These are phyloP conservation scores for Alexandromys fortis DNA, from an alignment of 2,113 vertebrate species.

Conservation along the genomic window DNA sequence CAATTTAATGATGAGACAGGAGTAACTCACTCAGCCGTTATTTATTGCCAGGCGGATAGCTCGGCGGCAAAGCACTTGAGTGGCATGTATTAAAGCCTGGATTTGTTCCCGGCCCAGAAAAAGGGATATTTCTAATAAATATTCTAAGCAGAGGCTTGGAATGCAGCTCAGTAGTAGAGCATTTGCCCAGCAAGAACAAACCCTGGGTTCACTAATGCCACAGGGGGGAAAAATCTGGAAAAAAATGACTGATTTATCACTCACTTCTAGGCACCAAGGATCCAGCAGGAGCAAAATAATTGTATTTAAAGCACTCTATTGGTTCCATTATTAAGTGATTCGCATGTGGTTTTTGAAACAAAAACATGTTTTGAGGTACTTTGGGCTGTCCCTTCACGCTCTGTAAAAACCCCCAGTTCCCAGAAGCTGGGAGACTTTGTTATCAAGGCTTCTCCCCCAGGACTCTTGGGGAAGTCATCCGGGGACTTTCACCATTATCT, in stretches of 20 bases:
- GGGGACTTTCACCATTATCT: slow-evolving; percentile 4
- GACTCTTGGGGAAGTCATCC: slow-evolving; percentile 17
- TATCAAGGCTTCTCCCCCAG: not conserved
- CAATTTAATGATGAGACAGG: slow-evolving; percentile 1
- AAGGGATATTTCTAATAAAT: not conserved
- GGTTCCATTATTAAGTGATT: not conserved
- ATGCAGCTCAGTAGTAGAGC: not conserved
- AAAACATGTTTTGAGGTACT: not conserved
- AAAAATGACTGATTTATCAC: not conserved
- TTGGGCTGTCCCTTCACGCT: not conserved
- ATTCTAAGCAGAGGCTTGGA: not conserved
- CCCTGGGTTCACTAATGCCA: not conserved
- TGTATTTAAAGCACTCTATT: not conserved
- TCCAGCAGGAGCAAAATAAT: not conserved
- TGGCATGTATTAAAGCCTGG: not conserved
- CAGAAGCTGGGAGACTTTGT: not conserved
- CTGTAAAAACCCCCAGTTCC: not conserved
- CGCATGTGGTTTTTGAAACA: not conserved
- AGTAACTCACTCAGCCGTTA: slow-evolving; percentile 30
- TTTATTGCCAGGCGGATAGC: not conserved
- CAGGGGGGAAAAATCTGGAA: accelerated
- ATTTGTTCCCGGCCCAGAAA: not conserved
- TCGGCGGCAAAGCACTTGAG: not conserved
- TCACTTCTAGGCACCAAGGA: not conserved
- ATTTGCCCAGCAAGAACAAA: not conserved